Evolutionary conservation across 2,888 invertebrate species (phyloP).

Genomic region (Pheosia tremula): DNA sequence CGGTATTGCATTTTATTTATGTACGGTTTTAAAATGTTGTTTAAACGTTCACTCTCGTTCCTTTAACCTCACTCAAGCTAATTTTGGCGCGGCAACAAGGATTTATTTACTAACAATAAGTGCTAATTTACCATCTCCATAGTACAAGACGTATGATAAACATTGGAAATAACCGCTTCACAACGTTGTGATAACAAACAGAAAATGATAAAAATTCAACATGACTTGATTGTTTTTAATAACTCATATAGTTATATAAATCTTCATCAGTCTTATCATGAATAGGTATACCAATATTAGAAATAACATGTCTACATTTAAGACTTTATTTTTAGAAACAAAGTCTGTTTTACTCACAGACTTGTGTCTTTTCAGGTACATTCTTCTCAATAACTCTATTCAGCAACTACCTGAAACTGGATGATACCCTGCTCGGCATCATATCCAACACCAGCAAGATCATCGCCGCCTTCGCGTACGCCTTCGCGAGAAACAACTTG

Average conservation of each 20-base stretch:
- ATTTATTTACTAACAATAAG: conserved; percentile 11
- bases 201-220: too few relatives aligned
- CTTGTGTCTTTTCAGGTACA: conserved; percentile 84
- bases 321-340: too few relatives aligned
- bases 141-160: not conserved
- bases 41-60: not conserved
- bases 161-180: not conserved
- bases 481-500: conserved; percentile 90
- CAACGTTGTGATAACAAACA: not conserved
- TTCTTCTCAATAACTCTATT: conserved; percentile 92
- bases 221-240: too few relatives aligned
- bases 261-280: too few relatives aligned
- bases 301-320: too few relatives aligned
- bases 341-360: too few relatives aligned
- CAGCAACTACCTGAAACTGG: conserved; percentile 91
- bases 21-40: not conserved
- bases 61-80: not conserved
- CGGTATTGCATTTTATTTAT: too few relatives aligned
- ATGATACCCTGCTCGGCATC: conserved; percentile 92
- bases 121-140: not conserved
- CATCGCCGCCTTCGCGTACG: conserved; percentile 92
- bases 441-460: conserved; percentile 94
- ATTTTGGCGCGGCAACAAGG: conserved; percentile 4
- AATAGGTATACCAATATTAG: too few relatives aligned
- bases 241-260: too few relatives aligned